Base-by-base conservation (phyloP, 1,140 invertebrate genomes). In the Penaeus indicus region DNA sequence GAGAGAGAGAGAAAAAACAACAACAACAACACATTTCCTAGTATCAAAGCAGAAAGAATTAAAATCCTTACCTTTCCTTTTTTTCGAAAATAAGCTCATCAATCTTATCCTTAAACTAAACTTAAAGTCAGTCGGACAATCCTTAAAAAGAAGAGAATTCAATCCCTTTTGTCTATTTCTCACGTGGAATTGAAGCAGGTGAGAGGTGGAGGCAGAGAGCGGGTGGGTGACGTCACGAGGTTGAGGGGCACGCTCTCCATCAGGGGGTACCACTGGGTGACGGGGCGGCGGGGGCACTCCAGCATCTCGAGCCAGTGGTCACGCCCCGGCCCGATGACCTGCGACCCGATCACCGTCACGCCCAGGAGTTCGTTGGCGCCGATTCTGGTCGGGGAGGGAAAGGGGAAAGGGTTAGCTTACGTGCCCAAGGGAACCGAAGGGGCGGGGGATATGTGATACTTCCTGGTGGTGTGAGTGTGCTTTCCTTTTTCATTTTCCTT, bases 281-380 rank as follows among this genome's bases (percentile, higher is more conserved):
- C 95, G 0, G 96, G 96, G 92, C 96, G 96, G 25, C 97, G 94
- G 10, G 96, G 96, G 93, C 95, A 97, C 92, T 97, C 96, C 91
- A 97, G 92, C 96, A 97, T 97, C 92, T 97, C 96, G 83, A 96
- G 94, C 97, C 97, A 98, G 92, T 98, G 97, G 92, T 97, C 96
- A 75, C 96, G 94, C 4, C 97, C 97, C 18, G 96, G 94, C 22
- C 96, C 96, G 81, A 96, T 84, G 27, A 89, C 90, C 61, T 86
- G 95, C 1, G 96, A 95, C 1, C 97, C 97, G 82, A 97, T 95
- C 5, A 95, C 96, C 47, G 95, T 95, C 92, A 96, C 97, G 13
- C 97, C 97, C 94, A 97, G 96, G 72, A 97, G 93, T 92, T 97
- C 97, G 92, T 97, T 97, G 42, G 96, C 95, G 16, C 97, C 96